These are phyloP conservation scores for Borostomias antarcticus DNA, from an alignment of 2,797 vertebrate genomes.

Conservation along the genomic window DNA sequence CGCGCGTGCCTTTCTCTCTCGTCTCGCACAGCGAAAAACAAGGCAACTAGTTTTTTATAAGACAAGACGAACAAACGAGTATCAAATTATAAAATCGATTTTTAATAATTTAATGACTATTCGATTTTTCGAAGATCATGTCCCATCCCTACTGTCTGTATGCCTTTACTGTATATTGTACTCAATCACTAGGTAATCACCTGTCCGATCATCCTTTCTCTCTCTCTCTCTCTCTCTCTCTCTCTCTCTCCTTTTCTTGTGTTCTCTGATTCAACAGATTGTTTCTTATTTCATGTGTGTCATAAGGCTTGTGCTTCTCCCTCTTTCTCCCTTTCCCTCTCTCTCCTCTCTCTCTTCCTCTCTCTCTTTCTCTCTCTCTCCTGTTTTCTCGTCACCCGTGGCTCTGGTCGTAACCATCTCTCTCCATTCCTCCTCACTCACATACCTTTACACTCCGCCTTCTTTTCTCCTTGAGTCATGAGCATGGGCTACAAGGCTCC, in stretches of 20 bases:
- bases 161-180: neutral
- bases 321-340: neutral
- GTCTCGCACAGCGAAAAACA: too few relatives aligned
- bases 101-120: too few relatives aligned
- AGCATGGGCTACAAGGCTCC: constrained; percentile 46
- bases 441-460: constrained; percentile 35
- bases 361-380: neutral
- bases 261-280: neutral
- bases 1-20: too few relatives aligned
- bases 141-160: neutral
- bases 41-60: too few relatives aligned
- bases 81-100: too few relatives aligned
- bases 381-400: too few relatives aligned
- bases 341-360: neutral
- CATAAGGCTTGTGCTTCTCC: neutral
- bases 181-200: too few relatives aligned
- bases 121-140: too few relatives aligned
- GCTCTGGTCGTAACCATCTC: too few relatives aligned
- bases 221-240: neutral
- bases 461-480: constrained; percentile 58
- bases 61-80: too few relatives aligned
- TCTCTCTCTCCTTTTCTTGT: neutral
- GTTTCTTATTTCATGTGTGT: too few relatives aligned
- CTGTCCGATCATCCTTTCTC: neutral
- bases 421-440: neutral